Percentiles rank a stretch among this genome's conserved stretches.
These are phyloP conservation scores for Benthosema pterotum DNA, from an alignment of 2,797 vertebrate species.

Conservation along the genomic window DNA sequence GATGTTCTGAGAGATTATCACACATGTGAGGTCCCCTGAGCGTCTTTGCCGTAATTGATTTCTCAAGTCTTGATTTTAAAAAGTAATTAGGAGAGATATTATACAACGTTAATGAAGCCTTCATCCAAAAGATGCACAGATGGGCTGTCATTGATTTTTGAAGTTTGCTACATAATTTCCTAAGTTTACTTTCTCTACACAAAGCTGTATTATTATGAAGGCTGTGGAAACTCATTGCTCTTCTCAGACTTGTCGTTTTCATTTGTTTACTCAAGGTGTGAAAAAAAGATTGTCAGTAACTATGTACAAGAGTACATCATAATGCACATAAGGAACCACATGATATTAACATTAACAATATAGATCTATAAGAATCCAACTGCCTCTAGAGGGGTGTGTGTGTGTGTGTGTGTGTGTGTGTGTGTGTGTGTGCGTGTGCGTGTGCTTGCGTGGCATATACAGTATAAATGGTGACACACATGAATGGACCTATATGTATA, in stretches of 20 bases:
- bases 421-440: too few relatives aligned
- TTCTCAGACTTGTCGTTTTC: neutral
- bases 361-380: slow-evolving; percentile 34
- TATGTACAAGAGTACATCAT: slow-evolving; percentile 1
- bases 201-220: too few relatives aligned
- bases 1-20: too few relatives aligned
- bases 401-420: too few relatives aligned
- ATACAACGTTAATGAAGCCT: too few relatives aligned
- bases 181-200: too few relatives aligned
- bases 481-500: slow-evolving; percentile 11
- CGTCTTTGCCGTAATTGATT: neutral
- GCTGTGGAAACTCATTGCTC: too few relatives aligned
- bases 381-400: too few relatives aligned
- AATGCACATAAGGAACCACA: slow-evolving; percentile 19
- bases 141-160: too few relatives aligned
- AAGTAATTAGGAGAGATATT: neutral
- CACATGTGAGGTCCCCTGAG: neutral
- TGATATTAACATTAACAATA: slow-evolving; percentile 30
- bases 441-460: slow-evolving; percentile 24
- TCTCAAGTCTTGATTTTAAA: neutral
- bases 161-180: too few relatives aligned
- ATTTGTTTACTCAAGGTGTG: neutral
- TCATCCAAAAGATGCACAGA: too few relatives aligned
- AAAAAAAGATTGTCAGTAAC: neutral
- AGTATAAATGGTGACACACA: slow-evolving; percentile 26